phyloP scores from a whole-genome alignment of 2,888 invertebrate species.

The Drosophila yooni region DNA sequence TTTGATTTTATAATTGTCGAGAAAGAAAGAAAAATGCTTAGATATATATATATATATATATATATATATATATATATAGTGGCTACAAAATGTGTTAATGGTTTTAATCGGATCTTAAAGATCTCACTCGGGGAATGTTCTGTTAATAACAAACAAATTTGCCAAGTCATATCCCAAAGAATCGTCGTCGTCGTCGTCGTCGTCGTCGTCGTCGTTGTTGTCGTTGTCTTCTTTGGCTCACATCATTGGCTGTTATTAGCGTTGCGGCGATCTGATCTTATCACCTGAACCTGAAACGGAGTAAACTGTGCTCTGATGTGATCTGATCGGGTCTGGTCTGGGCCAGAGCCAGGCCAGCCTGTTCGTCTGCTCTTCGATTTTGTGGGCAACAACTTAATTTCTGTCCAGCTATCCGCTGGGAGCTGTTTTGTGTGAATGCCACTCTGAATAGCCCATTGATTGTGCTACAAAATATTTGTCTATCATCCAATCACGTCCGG shows the following conservation, averaged over 20 bases:
- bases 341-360: constrained; percentile 23
- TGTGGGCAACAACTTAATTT: constrained; percentile 68
- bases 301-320: constrained; percentile 10
- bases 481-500: constrained; percentile 81
- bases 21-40: constrained; percentile 13
- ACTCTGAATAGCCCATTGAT: constrained; percentile 76
- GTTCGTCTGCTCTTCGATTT: constrained; percentile 27
- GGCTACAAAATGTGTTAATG: constrained; percentile 78
- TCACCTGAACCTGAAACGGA: constrained; percentile 48
- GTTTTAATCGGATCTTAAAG: constrained; percentile 79
- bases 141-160: constrained; percentile 75
- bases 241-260: constrained; percentile 76
- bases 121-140: constrained; percentile 59
- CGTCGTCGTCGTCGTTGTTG: constrained; percentile 37
- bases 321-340: constrained; percentile 5
- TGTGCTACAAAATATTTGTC: constrained; percentile 71
- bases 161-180: constrained; percentile 82
- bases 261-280: constrained; percentile 64
- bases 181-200: constrained; percentile 34
- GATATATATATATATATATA: neutral
- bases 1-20: constrained; percentile 78
- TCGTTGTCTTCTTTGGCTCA: constrained; percentile 38
- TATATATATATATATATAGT: constrained; percentile 7
- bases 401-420: constrained; percentile 46
- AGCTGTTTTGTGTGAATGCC: constrained; percentile 54